Percentiles rank a stretch among this genome's conserved stretches.
phyloP scores from a whole-genome alignment of 2,888 invertebrate genomes.

The Oscheius myriophilus region DNA sequence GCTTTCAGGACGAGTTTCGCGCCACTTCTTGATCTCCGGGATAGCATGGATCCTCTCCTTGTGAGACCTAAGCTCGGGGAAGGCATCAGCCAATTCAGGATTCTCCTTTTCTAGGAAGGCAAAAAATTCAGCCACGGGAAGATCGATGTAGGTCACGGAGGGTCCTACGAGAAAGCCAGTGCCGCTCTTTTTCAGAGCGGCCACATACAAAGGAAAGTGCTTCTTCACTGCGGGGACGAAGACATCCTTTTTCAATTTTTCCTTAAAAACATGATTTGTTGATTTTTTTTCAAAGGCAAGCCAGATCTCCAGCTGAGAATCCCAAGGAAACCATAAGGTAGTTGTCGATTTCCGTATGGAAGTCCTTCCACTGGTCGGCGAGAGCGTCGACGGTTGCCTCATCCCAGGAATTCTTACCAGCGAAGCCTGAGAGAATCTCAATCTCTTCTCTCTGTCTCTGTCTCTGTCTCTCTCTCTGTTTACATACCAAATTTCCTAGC shows the following conservation, averaged over 20 bases:
- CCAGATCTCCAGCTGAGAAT: conserved; percentile 44
- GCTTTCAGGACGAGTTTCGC: conserved; percentile 55
- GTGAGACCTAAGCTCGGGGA: conserved; percentile 43
- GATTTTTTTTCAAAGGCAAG: too few species aligned
- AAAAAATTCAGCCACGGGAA: conserved; percentile 55
- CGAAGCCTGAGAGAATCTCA: conserved; percentile 2
- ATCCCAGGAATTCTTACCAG: conserved; percentile 45
- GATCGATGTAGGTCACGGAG: conserved; percentile 58
- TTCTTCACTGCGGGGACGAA: conserved; percentile 58
- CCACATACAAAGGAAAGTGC: conserved; percentile 52
- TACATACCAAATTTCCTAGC: conserved; percentile 37
- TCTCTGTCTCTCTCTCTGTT: background rate
- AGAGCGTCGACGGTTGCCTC: conserved; percentile 51
- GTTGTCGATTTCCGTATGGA: conserved; percentile 34
- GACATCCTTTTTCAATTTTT: conserved; percentile 32
- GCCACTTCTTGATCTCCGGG: conserved; percentile 58
- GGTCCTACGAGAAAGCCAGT: conserved; percentile 57
- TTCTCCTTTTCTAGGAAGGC: conserved; percentile 38
- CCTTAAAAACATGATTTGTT: background rate
- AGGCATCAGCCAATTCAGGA: conserved; percentile 54
- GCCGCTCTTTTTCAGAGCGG: conserved; percentile 39
- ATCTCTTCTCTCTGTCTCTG: too few species aligned
- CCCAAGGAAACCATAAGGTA: conserved; percentile 41
- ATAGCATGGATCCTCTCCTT: conserved; percentile 57
- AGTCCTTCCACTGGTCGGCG: conserved; percentile 53